phyloP scores from a whole-genome alignment of 2,113 vertebrate genomes.

The Indicator indicator region DNA sequence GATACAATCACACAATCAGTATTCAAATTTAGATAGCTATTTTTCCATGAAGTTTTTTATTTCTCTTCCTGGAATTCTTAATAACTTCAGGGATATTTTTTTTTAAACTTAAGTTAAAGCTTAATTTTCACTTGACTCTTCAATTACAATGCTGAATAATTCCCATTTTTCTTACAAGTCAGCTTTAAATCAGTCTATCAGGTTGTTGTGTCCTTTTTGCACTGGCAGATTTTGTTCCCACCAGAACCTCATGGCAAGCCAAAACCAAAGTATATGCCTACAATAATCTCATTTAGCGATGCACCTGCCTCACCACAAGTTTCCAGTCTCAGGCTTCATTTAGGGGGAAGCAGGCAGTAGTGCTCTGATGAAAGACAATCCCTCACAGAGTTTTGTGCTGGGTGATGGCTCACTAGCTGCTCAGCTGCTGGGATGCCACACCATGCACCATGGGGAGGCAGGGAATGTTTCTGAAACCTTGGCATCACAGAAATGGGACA shows the following conservation, averaged over 20 bases:
- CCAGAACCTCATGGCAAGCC: not conserved
- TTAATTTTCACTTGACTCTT: not conserved
- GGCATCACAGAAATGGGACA: not conserved
- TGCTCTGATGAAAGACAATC: not conserved
- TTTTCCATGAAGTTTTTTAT: conserved; percentile 37
- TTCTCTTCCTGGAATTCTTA: conserved; percentile 12
- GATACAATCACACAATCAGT: conserved; percentile 40
- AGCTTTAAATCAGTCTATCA: not conserved
- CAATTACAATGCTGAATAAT: not conserved
- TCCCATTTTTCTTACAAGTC: not conserved
- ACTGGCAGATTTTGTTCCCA: not conserved
- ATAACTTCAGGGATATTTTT: not conserved
- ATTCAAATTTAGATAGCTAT: conserved; percentile 5
- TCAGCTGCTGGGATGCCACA: not conserved
- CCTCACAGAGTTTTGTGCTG: accelerated
- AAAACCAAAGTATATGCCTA: not conserved
- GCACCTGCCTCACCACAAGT: not conserved
- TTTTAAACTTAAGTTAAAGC: not conserved
- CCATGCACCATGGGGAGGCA: not conserved
- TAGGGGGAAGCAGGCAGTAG: not conserved
- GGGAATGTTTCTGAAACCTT: not conserved
- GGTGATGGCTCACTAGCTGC: not conserved
- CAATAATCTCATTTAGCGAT: not conserved
- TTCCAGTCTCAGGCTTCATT: not conserved
- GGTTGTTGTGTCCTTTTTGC: not conserved